Percentiles rank a stretch among this genome's conserved stretches.
phyloP scores from a whole-genome alignment of 2,113 vertebrate genomes.

The Athene noctua region DNA sequence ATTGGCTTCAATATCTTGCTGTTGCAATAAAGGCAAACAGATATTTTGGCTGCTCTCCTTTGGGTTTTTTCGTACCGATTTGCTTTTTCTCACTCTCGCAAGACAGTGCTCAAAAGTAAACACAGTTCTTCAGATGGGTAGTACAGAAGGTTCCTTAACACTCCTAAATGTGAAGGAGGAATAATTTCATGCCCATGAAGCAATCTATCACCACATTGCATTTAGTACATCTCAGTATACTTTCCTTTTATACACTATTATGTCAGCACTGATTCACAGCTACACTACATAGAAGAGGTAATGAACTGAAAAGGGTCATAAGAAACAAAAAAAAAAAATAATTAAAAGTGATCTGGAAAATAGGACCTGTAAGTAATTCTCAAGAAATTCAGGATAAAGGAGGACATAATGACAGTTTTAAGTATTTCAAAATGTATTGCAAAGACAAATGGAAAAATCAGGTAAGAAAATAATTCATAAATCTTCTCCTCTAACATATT shows the following conservation, averaged over 20 bases:
- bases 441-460: neutral
- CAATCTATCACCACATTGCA: neutral
- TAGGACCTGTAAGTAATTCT: neutral
- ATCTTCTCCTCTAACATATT: neutral
- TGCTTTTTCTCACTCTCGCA: neutral
- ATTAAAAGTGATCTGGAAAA: neutral
- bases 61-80: neutral
- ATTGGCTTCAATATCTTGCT: neutral
- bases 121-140: neutral
- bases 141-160: neutral
- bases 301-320: neutral
- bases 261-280: neutral
- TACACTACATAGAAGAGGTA: neutral
- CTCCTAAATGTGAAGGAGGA: neutral
- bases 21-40: neutral
- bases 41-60: neutral
- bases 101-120: neutral
- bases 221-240: neutral
- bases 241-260: neutral
- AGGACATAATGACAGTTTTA: neutral
- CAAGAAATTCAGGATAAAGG: neutral
- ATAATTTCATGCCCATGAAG: neutral
- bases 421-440: neutral
- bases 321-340: neutral
- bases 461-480: neutral